These are phyloP conservation scores for Sciurus niger DNA, from an alignment of 2,113 vertebrate species.

Conservation along the genomic window DNA sequence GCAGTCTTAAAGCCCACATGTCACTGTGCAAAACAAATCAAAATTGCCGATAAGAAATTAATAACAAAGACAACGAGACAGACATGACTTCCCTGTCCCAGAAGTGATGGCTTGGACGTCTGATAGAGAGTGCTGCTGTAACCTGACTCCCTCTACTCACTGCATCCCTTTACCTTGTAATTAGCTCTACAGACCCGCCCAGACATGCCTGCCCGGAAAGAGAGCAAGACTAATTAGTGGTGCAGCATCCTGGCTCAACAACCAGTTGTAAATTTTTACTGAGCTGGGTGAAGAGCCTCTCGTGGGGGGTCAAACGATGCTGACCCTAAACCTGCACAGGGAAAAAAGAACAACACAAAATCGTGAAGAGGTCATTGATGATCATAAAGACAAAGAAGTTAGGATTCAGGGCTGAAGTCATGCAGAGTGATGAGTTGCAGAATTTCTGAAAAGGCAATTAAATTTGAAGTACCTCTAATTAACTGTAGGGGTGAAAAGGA, in stretches of 20 bases:
- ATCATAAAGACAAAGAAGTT: constrained; percentile 61
- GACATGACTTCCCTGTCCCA: neutral
- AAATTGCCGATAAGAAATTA: constrained; percentile 33
- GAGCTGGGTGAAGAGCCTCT: constrained; percentile 26
- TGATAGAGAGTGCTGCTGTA: neutral
- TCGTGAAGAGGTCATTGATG: constrained; percentile 62
- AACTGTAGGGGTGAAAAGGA: constrained; percentile 71
- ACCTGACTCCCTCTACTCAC: neutral
- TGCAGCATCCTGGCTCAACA: constrained; percentile 28
- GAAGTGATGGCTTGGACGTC: neutral
- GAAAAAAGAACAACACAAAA: neutral
- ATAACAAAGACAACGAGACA: neutral
- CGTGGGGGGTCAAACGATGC: constrained; percentile 57
- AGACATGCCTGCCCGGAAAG: neutral
- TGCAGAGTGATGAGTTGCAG: constrained; percentile 54
- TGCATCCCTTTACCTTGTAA: constrained; percentile 41
- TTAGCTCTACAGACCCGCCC: constrained; percentile 45
- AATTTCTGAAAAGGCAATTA: constrained; percentile 72
- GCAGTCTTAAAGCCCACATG: neutral
- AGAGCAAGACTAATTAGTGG: constrained; percentile 69
- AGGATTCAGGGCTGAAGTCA: constrained; percentile 45
- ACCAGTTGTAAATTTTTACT: constrained; percentile 67
- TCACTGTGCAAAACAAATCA: constrained; percentile 19
- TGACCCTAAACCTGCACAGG: neutral
- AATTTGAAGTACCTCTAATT: constrained; percentile 79